These are phyloP conservation scores for Mungos mungo DNA, from an alignment of 2,113 vertebrate genomes.

Conservation along the genomic window DNA sequence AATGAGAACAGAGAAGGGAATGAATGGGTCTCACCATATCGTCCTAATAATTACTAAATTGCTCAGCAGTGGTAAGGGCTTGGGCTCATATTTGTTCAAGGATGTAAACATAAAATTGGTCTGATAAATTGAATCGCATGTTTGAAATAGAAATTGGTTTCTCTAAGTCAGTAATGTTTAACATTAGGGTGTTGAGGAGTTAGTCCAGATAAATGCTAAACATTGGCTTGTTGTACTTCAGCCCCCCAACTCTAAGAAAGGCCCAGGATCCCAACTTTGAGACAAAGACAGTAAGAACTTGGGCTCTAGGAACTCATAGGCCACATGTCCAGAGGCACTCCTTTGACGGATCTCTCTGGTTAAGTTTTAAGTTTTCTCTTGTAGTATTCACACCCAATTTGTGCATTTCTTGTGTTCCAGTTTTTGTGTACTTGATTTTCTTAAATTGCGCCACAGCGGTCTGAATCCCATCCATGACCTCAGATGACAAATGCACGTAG, in stretches of 20 bases:
- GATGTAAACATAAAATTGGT: neutral
- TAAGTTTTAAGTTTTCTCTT: neutral
- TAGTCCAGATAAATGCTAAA: neutral
- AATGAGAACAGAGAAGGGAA: neutral
- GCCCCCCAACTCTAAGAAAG: accelerated
- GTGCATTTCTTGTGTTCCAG: neutral
- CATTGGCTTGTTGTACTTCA: accelerated
- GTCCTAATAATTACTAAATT: neutral
- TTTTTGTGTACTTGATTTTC: neutral
- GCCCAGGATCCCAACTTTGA: neutral
- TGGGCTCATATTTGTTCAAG: neutral
- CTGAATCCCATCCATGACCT: neutral
- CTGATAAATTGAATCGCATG: neutral
- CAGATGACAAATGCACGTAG: neutral
- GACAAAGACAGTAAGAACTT: neutral
- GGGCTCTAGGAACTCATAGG: neutral
- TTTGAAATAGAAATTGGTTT: neutral
- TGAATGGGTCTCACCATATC: neutral
- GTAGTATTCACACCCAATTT: neutral
- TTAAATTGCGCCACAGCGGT: neutral
- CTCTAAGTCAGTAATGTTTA: neutral
- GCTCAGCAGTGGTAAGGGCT: neutral
- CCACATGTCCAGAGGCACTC: neutral
- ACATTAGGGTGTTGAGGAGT: neutral
- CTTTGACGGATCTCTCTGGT: neutral